A percentile compares a stretch with the other conserved stretches of the same genome.
phyloP scores from a whole-genome alignment of 2,113 vertebrate genomes.

The Tautogolabrus adspersus region DNA sequence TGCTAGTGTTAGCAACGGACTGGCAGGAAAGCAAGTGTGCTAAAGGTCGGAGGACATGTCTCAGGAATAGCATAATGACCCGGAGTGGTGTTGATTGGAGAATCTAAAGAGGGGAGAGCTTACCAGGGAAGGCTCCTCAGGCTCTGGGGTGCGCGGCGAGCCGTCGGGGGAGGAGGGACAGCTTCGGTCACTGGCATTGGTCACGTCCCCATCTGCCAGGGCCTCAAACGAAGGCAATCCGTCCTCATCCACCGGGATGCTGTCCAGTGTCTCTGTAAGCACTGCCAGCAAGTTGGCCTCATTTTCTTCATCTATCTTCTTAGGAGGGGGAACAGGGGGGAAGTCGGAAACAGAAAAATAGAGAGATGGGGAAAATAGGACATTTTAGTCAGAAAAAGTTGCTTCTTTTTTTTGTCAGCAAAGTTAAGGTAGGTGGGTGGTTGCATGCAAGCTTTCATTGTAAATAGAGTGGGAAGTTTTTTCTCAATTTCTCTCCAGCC shows the following conservation, averaged over 20 bases:
- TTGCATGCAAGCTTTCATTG: slow-evolving; percentile 61
- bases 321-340: slow-evolving; percentile 68
- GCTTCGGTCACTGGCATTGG: slow-evolving; percentile 95
- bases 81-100: slow-evolving; percentile 4
- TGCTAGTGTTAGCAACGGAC: slow-evolving; percentile 39
- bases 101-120: slow-evolving; percentile 58
- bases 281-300: slow-evolving; percentile 99
- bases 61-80: slow-evolving; percentile 11
- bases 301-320: slow-evolving; percentile 99
- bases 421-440: slow-evolving; percentile 57
- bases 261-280: slow-evolving; percentile 99
- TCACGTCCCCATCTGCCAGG: slow-evolving; percentile 98
- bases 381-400: slow-evolving; percentile 78
- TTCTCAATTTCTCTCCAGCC: slow-evolving; percentile 37
- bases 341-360: slow-evolving; percentile 55
- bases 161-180: slow-evolving; percentile 93
- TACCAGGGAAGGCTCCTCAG: slow-evolving; percentile 99
- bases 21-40: slow-evolving; percentile 7
- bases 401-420: slow-evolving; percentile 25
- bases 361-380: slow-evolving; percentile 73
- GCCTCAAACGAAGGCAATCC: slow-evolving; percentile 99
- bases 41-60: slow-evolving; percentile 26
- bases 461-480: slow-evolving; percentile 67
- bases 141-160: slow-evolving; percentile 93
- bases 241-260: slow-evolving; percentile 99